Percentiles rank a stretch among this genome's conserved stretches.
These are phyloP conservation scores for Sylvietta virens DNA, from an alignment of 2,113 vertebrate species.

Conservation along the genomic window DNA sequence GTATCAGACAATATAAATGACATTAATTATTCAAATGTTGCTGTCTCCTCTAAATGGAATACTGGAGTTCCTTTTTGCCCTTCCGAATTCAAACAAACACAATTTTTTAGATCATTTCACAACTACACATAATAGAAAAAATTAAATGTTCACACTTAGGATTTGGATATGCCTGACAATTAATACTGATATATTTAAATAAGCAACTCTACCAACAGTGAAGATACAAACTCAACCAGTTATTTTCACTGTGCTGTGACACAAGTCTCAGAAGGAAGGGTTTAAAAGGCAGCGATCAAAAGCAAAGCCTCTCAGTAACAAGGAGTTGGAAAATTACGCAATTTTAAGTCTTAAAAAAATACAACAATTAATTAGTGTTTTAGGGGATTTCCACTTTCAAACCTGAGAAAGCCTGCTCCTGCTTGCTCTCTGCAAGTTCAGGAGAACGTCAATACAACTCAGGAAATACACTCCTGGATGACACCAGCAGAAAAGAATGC, in stretches of 20 bases:
- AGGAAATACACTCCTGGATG: slow-evolving; percentile 43
- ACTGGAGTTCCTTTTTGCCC: background rate
- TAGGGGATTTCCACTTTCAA: slow-evolving; percentile 50
- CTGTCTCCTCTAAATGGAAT: background rate
- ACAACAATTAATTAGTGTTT: background rate
- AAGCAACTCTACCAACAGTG: background rate
- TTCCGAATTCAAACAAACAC: background rate
- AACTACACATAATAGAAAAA: background rate
- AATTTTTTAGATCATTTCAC: background rate
- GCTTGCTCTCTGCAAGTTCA: slow-evolving; percentile 12
- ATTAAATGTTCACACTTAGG: background rate
- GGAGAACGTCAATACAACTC: background rate
- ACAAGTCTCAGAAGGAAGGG: background rate
- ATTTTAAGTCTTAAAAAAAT: background rate
- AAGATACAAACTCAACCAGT: background rate
- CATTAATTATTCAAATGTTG: background rate
- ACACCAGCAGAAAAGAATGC: slow-evolving; percentile 54
- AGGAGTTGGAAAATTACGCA: background rate
- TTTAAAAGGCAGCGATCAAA: background rate
- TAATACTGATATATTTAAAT: background rate
- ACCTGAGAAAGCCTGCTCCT: background rate
- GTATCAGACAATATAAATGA: background rate
- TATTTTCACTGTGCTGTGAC: background rate
- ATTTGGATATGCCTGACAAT: background rate
- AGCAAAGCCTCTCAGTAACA: background rate